phyloP scores from a whole-genome alignment of 2,113 vertebrate species.

The Callorhinus ursinus region DNA sequence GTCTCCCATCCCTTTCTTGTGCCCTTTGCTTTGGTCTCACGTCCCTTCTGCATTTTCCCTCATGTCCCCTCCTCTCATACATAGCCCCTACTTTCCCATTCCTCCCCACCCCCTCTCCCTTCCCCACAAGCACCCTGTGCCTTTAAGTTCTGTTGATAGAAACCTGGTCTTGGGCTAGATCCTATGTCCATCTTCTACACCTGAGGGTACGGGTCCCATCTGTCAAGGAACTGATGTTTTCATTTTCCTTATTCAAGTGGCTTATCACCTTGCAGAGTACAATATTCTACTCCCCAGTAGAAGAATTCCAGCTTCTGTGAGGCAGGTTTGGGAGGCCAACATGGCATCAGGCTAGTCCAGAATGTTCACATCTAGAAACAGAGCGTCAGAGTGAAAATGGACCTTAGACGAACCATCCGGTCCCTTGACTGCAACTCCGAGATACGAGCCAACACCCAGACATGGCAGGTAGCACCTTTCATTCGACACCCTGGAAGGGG shows the following conservation, averaged over 20 bases:
- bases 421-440: neutral
- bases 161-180: neutral
- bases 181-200: neutral
- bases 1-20: neutral
- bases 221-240: neutral
- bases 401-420: neutral
- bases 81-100: rapidly evolving
- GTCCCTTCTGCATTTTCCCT: neutral
- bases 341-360: neutral
- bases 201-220: neutral
- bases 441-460: neutral
- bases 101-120: too few relatives aligned
- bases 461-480: neutral
- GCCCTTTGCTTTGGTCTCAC: neutral
- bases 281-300: neutral
- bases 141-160: neutral
- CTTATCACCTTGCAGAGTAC: neutral
- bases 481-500: neutral
- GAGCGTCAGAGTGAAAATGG: neutral
- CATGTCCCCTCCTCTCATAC: too few relatives aligned
- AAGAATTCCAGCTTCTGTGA: neutral
- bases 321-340: neutral
- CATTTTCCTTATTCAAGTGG: neutral
- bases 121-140: neutral
- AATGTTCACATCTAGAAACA: neutral